Evolutionary conservation across 2,113 vertebrate species (phyloP).

Genomic region (Agapornis roseicollis): DNA sequence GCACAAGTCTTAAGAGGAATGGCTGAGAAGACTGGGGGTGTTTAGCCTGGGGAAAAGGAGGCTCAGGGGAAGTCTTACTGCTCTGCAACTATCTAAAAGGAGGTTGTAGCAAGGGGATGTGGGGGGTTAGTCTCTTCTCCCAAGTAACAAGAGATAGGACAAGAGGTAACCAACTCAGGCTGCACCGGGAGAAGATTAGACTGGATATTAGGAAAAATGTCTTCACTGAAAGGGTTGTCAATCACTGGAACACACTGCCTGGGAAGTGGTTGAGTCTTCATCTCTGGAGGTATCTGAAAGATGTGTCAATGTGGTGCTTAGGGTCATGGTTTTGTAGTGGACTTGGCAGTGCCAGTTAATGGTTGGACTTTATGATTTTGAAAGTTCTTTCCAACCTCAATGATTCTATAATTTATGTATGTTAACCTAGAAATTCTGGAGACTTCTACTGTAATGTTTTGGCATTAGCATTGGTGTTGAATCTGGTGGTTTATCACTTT

Average conservation of each 20-base stretch:
- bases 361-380: not conserved
- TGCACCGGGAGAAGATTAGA: too few relatives aligned
- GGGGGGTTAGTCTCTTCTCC: too few relatives aligned
- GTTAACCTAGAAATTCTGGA: not conserved
- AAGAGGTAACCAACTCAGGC: too few relatives aligned
- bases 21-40: not conserved
- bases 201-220: too few relatives aligned
- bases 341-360: not conserved
- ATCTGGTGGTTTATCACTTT: not conserved
- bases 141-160: too few relatives aligned
- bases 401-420: not conserved
- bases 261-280: not conserved
- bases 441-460: not conserved
- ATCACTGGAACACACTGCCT: not conserved
- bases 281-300: not conserved
- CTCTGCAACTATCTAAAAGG: too few relatives aligned
- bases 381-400: not conserved
- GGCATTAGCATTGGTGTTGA: not conserved
- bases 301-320: not conserved
- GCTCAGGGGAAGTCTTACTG: too few relatives aligned
- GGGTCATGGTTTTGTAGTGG: not conserved
- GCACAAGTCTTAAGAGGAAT: accelerated
- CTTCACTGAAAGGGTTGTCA: not conserved
- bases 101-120: too few relatives aligned
- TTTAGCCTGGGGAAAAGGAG: not conserved